Evolutionary conservation across 2,113 vertebrate genomes (phyloP).

Genomic region (Ptilonorhynchus violaceus): DNA sequence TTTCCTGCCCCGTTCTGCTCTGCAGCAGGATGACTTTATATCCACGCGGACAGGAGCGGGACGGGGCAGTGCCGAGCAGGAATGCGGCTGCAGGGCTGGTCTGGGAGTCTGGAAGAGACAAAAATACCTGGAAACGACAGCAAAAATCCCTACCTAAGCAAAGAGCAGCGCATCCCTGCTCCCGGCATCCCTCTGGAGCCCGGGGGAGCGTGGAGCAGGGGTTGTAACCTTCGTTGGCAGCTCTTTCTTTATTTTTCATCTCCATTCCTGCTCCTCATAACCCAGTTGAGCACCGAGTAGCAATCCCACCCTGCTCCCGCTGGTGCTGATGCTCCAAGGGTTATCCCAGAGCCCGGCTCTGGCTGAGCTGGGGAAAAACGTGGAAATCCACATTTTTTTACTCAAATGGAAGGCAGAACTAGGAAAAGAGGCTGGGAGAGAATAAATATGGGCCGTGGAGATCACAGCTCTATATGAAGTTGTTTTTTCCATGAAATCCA

Average conservation of each 20-base stretch:
- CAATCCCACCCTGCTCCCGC: not conserved
- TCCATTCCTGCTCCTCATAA: not conserved
- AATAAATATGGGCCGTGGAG: not conserved
- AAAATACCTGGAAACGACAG: not conserved
- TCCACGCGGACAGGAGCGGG: accelerated
- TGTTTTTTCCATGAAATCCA: not conserved
- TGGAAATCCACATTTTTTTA: not conserved
- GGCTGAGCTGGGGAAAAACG: accelerated
- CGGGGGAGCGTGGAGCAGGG: not conserved
- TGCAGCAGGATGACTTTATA: not conserved
- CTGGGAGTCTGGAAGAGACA: not conserved
- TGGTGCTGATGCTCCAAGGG: not conserved
- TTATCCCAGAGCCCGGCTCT: not conserved
- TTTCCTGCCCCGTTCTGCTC: not conserved
- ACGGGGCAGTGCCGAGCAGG: not conserved
- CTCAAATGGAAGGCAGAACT: not conserved
- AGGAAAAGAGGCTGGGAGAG: not conserved
- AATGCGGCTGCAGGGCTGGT: not conserved
- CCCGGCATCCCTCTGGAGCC: not conserved
- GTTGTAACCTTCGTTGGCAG: not conserved
- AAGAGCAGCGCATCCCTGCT: not conserved
- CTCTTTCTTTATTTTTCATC: not conserved
- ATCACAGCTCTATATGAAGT: not conserved
- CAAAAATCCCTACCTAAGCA: not conserved
- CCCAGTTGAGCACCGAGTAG: accelerated